A percentile compares a stretch with the other conserved stretches of the same genome.
phyloP scores from a whole-genome alignment of 2,797 vertebrate genomes.

The Cheracebus regulus region DNA sequence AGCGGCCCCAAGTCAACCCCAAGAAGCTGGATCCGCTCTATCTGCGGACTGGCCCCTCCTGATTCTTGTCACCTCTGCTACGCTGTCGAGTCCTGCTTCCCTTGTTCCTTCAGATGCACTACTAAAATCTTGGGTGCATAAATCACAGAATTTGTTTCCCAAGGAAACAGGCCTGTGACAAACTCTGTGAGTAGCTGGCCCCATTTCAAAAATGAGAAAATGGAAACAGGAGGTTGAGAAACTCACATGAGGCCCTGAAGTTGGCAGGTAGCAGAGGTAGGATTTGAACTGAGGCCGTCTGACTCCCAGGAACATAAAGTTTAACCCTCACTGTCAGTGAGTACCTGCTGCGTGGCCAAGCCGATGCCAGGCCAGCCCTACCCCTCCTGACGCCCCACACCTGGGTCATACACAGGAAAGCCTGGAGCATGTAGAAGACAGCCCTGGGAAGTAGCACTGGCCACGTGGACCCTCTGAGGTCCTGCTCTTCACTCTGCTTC shows the following conservation, averaged over 20 bases:
- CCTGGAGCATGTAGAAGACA: fast-evolving
- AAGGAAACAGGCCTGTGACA: background rate
- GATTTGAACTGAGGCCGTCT: background rate
- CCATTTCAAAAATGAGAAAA: background rate
- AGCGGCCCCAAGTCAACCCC: background rate
- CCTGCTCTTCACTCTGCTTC: background rate
- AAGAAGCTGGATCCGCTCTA: background rate
- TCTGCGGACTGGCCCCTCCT: background rate
- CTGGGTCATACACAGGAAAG: fast-evolving
- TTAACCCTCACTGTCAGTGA: background rate
- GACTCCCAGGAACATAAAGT: background rate
- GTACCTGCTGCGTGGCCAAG: background rate
- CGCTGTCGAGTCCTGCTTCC: background rate
- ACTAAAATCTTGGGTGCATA: fast-evolving
- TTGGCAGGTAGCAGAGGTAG: background rate
- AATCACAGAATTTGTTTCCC: no score
- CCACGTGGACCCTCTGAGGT: fast-evolving
- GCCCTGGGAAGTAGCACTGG: fast-evolving
- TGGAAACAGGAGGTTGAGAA: background rate
- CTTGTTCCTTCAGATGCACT: background rate
- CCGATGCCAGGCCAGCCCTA: fast-evolving
- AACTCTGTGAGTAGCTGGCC: background rate
- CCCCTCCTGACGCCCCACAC: background rate
- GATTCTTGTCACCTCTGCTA: fast-evolving
- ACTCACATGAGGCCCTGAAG: background rate